Evolutionary conservation across 2,888 invertebrate species (phyloP).

Genomic region (Phaedon cochleariae): DNA sequence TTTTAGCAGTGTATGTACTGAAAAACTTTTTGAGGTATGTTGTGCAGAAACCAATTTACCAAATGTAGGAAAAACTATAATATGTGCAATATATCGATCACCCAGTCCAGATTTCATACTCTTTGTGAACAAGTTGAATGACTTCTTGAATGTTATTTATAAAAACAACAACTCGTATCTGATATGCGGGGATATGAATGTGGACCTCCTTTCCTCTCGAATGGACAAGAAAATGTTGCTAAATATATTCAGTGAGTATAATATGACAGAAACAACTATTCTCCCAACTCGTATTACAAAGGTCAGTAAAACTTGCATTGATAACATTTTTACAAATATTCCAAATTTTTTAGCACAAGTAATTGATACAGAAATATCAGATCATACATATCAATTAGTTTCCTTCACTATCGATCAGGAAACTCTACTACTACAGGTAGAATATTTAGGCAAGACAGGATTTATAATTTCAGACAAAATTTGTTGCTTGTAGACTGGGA

Average conservation of each 20-base stretch:
- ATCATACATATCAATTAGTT: constrained; percentile 11
- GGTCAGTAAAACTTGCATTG: constrained; percentile 11
- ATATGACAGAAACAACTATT: constrained; percentile 14
- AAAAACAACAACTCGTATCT: constrained; percentile 12
- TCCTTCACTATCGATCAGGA: constrained; percentile 9
- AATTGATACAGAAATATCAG: constrained; percentile 16
- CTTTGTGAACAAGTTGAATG: background rate
- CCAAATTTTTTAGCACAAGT: constrained; percentile 4
- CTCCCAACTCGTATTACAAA: constrained; percentile 12
- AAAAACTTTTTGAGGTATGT: constrained; percentile 5
- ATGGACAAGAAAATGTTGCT: constrained; percentile 13
- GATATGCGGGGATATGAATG: constrained; percentile 8
- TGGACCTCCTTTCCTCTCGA: constrained; percentile 12
- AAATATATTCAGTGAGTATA: constrained; percentile 13
- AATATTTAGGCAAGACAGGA: constrained; percentile 14
- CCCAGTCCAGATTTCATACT: no score
- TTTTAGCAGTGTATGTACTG: constrained; percentile 3
- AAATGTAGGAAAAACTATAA: constrained; percentile 1
- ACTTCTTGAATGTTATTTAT: constrained; percentile 7
- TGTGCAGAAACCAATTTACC: constrained; percentile 7
- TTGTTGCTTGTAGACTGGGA: constrained; percentile 9
- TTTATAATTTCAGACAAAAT: constrained; percentile 11
- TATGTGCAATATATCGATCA: no score
- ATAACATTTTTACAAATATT: constrained; percentile 14
- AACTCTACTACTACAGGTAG: constrained; percentile 4